phyloP scores from a whole-genome alignment of 2,888 invertebrate species.

The Tryphoninae sp. region DNA sequence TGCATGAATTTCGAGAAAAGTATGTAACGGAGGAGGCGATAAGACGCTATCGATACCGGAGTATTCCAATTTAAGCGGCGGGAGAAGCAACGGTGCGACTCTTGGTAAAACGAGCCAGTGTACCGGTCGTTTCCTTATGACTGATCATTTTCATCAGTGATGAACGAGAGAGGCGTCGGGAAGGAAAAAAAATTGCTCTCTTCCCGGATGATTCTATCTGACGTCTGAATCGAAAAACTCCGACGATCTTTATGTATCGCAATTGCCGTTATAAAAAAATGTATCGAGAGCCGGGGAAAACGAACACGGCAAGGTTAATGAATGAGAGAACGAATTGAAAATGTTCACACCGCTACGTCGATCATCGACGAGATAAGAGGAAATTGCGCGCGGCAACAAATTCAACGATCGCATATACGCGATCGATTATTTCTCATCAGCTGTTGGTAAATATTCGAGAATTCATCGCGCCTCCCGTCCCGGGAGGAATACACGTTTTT shows the following conservation, averaged over 20 bases:
- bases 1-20: constrained; percentile 6
- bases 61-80: constrained; percentile 46
- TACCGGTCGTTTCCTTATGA: constrained; percentile 67
- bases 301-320: not conserved
- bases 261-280: constrained; percentile 9
- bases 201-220: constrained; percentile 37
- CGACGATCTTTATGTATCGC: not conserved
- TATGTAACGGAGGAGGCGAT: constrained; percentile 30
- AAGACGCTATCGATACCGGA: constrained; percentile 38
- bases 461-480: not conserved
- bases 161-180: constrained; percentile 9
- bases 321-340: constrained; percentile 13
- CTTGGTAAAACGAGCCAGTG: constrained; percentile 25
- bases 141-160: constrained; percentile 77
- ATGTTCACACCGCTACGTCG: constrained; percentile 36
- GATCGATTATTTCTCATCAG: constrained; percentile 51
- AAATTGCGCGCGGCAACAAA: constrained; percentile 20
- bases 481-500: constrained; percentile 4
- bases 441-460: constrained; percentile 54
- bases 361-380: constrained; percentile 20
- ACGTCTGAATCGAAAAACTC: constrained; percentile 30
- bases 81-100: constrained; percentile 36
- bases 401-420: constrained; percentile 27
- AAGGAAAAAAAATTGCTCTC: constrained; percentile 20
- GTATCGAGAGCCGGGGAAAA: constrained; percentile 7